Base-by-base conservation (phyloP, 2,797 vertebrate species). In the Numenius phaeopus region DNA sequence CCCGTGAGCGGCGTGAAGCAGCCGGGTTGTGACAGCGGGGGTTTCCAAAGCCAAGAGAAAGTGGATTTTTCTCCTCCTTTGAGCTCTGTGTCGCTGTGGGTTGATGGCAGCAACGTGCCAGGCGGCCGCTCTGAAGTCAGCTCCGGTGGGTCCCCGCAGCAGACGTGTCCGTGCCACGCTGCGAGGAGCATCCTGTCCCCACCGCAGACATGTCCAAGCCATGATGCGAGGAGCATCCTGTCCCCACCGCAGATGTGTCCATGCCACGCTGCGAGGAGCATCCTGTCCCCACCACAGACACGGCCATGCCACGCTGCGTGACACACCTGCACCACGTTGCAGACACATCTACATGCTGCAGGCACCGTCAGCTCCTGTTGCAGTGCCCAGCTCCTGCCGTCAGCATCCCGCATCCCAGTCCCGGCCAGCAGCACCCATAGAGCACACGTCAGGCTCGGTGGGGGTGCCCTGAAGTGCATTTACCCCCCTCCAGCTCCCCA, bases 371-470 rank as follows among this genome's bases (percentile, higher is more conserved):
- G 26, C 75, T 58, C 57, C 55, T 8, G 5, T 2, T 23, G 32
- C 72, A 17, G 32, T 3, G 9, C 66, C 54, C 57, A 10, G 23
- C 67, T 71, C 52, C 58, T 29, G 29, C 26, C 65, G 1, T 11
- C 2, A 39, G 42, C 73, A 29, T 6, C 88, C 49, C 1, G 0
- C 23, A 8, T 4, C 34, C 61, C 71, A 2, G 0, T 7, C 32
- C 55, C 2, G 0, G 32, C 58, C 70, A 39, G 64, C 82, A n/a
- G 23, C 62, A 15, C 0, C 1, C 2, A 0, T 1, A 4, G 10
- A 5, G 32, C 47, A 3, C 24, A 3, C 0, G 0, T 6, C 4
- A 4, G 62, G 46, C 70, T 71, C 20, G 0, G 6, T 26, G n/a
- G 0, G 2, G 40, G 40, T 30, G 24, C 29, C 69, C 80, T 13